phyloP scores from a whole-genome alignment of 2,113 vertebrate species.

The Tapirus terrestris region DNA sequence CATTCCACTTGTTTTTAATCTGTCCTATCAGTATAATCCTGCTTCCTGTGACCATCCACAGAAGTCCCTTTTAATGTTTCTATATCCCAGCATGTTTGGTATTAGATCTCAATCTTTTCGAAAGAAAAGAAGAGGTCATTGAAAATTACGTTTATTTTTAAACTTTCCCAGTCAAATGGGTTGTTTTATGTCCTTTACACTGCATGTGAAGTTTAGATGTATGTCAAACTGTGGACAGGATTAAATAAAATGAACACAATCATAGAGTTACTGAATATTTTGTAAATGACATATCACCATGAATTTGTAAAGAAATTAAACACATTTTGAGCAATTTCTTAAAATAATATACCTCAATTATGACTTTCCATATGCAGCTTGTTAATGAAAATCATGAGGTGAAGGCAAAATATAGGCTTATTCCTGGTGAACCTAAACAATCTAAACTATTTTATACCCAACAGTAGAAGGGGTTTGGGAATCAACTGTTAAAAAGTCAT shows the following conservation, averaged over 20 bases:
- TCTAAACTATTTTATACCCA: not conserved
- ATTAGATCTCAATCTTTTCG: slow-evolving; percentile 56
- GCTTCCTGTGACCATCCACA: slow-evolving; percentile 32
- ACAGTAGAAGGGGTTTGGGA: not conserved
- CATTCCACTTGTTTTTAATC: slow-evolving; percentile 57
- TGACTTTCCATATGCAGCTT: not conserved
- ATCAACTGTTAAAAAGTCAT: not conserved
- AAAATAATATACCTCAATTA: not conserved
- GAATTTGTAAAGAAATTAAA: slow-evolving; percentile 61
- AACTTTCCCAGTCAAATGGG: slow-evolving; percentile 75
- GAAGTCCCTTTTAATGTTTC: not conserved
- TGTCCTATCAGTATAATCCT: slow-evolving; percentile 48
- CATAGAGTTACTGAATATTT: slow-evolving; percentile 51
- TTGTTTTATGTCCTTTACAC: slow-evolving; percentile 75
- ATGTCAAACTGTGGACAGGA: slow-evolving; percentile 20
- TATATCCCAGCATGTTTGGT: slow-evolving; percentile 60
- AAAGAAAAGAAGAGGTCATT: slow-evolving; percentile 72
- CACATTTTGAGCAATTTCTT: slow-evolving; percentile 41
- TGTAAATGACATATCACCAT: not conserved
- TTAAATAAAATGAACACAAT: slow-evolving; percentile 68
- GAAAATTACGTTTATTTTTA: slow-evolving; percentile 75
- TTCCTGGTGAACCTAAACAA: not conserved
- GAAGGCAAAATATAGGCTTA: not conserved
- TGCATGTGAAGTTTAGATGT: slow-evolving; percentile 66
- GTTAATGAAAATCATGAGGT: not conserved